Percentiles rank a stretch among this genome's conserved stretches.
These are phyloP conservation scores for Allobates femoralis DNA, from an alignment of 2,797 vertebrate species.

Conservation along the genomic window DNA sequence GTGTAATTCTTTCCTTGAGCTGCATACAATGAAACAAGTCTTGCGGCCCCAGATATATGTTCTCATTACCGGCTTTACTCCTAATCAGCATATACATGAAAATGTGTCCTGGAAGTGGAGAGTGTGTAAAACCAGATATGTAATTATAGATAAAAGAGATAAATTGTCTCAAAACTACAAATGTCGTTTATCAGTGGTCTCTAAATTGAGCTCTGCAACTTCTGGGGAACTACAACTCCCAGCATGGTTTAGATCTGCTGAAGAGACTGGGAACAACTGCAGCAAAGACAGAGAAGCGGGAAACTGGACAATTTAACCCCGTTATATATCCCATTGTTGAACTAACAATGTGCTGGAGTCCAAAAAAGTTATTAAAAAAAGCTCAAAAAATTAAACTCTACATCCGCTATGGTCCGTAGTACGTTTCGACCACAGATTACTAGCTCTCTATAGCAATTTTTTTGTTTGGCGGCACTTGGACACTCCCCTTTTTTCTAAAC, in stretches of 20 bases:
- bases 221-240: background rate
- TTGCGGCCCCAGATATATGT: constrained; percentile 15
- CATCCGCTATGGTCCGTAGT: too few species aligned
- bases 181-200: background rate
- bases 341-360: too few species aligned
- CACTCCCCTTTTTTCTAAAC: too few species aligned
- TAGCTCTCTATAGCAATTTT: too few species aligned
- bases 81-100: constrained; percentile 39
- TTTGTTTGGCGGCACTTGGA: too few species aligned
- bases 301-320: too few species aligned
- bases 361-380: too few species aligned
- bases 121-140: constrained; percentile 32
- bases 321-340: too few species aligned
- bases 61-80: constrained; percentile 32
- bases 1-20: constrained; percentile 22
- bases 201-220: background rate
- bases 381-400: too few species aligned
- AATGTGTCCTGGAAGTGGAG: background rate
- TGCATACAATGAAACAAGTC: constrained; percentile 25
- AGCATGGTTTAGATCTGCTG: background rate
- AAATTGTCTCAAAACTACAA: background rate
- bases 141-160: constrained; percentile 28
- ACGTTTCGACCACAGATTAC: too few species aligned
- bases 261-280: background rate
- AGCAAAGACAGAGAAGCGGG: too few species aligned